These are phyloP conservation scores for Achlya flavicornis DNA, from an alignment of 2,888 invertebrate genomes.

Conservation along the genomic window DNA sequence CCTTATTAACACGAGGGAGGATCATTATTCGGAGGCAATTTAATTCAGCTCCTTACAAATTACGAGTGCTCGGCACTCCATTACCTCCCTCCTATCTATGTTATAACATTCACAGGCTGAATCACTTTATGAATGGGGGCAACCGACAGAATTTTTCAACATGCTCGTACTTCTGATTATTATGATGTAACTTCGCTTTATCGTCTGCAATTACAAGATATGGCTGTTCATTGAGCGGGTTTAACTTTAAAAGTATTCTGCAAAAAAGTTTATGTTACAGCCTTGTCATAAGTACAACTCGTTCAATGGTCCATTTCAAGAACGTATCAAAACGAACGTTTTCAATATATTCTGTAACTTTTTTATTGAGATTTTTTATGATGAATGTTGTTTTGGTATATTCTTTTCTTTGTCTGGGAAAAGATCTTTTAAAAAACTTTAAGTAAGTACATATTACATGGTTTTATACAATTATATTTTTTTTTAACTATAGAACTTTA, in stretches of 20 bases:
- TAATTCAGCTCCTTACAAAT: slow-evolving; percentile 51
- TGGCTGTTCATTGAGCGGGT: slow-evolving; percentile 1
- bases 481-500: no score
- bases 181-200: slow-evolving; percentile 11
- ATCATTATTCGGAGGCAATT: slow-evolving; percentile 48
- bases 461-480: no score
- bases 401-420: no score
- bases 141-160: slow-evolving; percentile 34
- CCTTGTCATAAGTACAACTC: neutral
- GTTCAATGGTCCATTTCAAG: neutral
- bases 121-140: slow-evolving; percentile 37
- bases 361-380: no score
- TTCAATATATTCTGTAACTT: no score
- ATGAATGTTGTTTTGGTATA: neutral
- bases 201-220: slow-evolving; percentile 3
- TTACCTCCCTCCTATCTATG: slow-evolving; percentile 41
- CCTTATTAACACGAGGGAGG: slow-evolving; percentile 42
- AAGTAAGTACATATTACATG: no score
- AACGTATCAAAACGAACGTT: neutral
- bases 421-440: no score
- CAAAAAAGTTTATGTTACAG: neutral
- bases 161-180: slow-evolving; percentile 32
- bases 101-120: slow-evolving; percentile 35
- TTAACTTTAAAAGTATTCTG: neutral
- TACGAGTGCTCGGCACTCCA: slow-evolving; percentile 47